Evolutionary conservation across 2,888 invertebrate species (phyloP), one percentile per base, ranked within the genome.

Genomic region (Blera fallax): DNA sequence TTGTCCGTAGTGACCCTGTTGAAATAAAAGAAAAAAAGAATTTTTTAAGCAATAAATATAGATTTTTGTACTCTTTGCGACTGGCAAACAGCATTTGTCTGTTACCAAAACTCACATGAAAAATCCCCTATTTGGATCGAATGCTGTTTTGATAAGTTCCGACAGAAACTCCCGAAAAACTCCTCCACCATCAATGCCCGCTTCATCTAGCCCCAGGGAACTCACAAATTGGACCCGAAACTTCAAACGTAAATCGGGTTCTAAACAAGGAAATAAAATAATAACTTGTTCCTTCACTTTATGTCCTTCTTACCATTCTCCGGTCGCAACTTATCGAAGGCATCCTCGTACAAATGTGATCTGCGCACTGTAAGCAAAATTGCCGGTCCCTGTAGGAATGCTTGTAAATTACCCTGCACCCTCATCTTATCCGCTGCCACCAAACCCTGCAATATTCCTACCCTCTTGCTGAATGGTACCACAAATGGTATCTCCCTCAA

Each of bases 141-240:
- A 99, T 0, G 97, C 97, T 0, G 98, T 97, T 94, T 97, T 98
- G 29, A 99, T 94, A 8, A 99, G 93, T 91, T 99, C 98, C 0
- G 97, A 96, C 2, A 99, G 93, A 91, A 99, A 99, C 92, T 99
- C 99, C 56, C 99, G 94, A 90, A 98, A 98, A 11, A 99, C 94
- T 0, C 99, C 99, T 1, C 99, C 99, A 1, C 99, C 99, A 91
- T 99, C 99, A 1, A 99, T 97, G 0, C 99, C 99, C 0, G 98
- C 98, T 91, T 99, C 99, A 89, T 98, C 97, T 11, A 98, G 93
- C 0, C 99, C 99, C 0, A 96, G 96, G 76, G 95, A 95, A 89
- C 98, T 99, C 52, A 98, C 95, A 88, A 99, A 93, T 89, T 98
- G 97, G 3, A 99, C 97, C 56, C 98, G 94, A 90, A 99, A 95